Percentiles rank a stretch among this genome's conserved stretches.
Evolutionary conservation across 2,113 vertebrate genomes (phyloP).

Genomic region (Larimichthys polyactis): DNA sequence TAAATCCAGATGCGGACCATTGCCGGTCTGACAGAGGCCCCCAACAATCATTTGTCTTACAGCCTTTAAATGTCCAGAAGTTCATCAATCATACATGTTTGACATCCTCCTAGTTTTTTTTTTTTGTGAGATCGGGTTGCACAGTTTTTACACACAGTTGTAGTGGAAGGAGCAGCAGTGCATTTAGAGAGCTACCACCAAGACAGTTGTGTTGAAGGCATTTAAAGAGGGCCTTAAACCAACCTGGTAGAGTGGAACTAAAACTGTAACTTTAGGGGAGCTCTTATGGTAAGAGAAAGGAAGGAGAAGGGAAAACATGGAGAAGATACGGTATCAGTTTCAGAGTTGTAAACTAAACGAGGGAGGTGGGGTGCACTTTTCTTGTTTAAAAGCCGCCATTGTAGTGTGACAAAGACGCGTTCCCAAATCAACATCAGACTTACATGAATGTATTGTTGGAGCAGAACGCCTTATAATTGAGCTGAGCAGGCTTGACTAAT

Average conservation of each 20-base stretch:
- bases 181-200: slow-evolving; percentile 5
- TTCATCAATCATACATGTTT: slow-evolving; percentile 53
- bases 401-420: slow-evolving; percentile 32
- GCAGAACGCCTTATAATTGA: slow-evolving; percentile 38
- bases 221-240: slow-evolving; percentile 10
- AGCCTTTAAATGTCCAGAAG: slow-evolving; percentile 12
- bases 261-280: slow-evolving; percentile 17
- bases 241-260: slow-evolving; percentile 24
- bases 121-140: slow-evolving; percentile 18
- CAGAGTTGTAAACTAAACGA: background rate
- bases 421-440: slow-evolving; percentile 49
- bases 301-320: no score
- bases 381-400: slow-evolving; percentile 13
- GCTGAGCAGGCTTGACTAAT: slow-evolving; percentile 69
- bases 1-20: slow-evolving; percentile 22
- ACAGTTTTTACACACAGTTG: background rate
- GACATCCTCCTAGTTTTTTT: background rate
- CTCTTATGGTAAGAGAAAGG: no score
- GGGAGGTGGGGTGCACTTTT: background rate
- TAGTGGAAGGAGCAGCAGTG: background rate
- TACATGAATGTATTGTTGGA: slow-evolving; percentile 51
- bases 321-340: background rate
- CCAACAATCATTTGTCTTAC: slow-evolving; percentile 17
- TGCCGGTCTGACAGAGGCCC: slow-evolving; percentile 9
- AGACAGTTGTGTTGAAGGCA: slow-evolving; percentile 7